phyloP scores from a whole-genome alignment of 2,797 vertebrate species.

The Neosilurus mollespiculum region DNA sequence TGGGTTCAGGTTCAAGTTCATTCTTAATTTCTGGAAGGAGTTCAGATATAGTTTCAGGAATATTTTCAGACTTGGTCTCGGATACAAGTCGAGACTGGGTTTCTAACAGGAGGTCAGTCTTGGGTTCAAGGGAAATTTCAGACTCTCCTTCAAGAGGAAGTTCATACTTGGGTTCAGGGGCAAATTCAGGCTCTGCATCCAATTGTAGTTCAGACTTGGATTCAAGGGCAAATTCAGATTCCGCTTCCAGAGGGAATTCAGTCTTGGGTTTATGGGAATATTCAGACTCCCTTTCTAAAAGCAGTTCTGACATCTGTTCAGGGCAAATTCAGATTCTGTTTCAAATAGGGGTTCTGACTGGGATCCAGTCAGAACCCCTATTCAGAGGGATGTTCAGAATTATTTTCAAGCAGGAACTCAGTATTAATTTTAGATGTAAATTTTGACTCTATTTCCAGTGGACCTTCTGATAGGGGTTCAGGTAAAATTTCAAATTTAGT shows the following conservation, averaged over 20 bases:
- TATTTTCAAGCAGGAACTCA: not conserved
- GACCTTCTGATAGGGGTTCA: not conserved
- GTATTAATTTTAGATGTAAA: not conserved
- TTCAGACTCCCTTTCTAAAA: not conserved
- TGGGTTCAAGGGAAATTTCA: not conserved
- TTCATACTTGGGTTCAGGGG: not conserved
- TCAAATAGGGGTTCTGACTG: too few relatives aligned
- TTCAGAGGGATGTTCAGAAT: conserved; percentile 8
- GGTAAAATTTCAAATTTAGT: not conserved
- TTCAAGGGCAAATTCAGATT: conserved; percentile 2
- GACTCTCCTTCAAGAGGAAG: not conserved
- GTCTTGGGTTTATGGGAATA: not conserved
- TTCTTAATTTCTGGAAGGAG: too few relatives aligned
- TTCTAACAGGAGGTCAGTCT: not conserved
- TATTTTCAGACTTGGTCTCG: too few relatives aligned
- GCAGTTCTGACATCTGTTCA: too few relatives aligned
- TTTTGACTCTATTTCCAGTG: not conserved
- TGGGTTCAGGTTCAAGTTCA: too few relatives aligned
- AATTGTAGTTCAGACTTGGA: not conserved
- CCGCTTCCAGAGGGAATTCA: not conserved
- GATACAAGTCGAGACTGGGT: too few relatives aligned
- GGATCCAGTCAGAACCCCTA: too few relatives aligned
- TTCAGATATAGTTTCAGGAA: too few relatives aligned
- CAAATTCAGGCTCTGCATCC: not conserved
- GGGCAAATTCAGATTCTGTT: too few relatives aligned